These are phyloP conservation scores for Zosterops japonicus DNA, from an alignment of 2,113 vertebrate genomes.

Conservation along the genomic window DNA sequence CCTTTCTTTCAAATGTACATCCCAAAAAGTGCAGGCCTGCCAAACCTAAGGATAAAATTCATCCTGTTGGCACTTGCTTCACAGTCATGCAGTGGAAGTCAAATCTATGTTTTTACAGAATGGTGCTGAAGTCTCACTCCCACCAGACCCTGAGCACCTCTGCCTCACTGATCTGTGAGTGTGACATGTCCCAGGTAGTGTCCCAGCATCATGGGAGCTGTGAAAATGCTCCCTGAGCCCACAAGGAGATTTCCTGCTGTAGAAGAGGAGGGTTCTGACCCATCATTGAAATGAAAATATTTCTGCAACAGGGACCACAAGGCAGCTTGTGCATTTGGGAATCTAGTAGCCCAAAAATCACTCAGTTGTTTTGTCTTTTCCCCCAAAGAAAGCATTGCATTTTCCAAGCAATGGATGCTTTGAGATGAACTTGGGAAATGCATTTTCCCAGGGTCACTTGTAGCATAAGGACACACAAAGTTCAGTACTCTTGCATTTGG, in stretches of 20 bases:
- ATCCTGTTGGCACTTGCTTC: background rate
- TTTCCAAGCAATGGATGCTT: background rate
- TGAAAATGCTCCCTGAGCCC: background rate
- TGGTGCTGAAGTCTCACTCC: background rate
- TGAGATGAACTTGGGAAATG: background rate
- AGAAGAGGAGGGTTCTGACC: background rate
- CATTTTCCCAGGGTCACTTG: background rate
- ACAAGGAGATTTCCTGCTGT: background rate
- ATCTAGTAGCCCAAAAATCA: background rate
- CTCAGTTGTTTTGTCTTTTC: background rate
- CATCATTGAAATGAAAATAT: background rate
- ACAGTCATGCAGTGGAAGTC: background rate
- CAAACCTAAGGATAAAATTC: background rate
- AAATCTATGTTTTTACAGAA: background rate
- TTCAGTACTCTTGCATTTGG: background rate
- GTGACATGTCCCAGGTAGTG: background rate
- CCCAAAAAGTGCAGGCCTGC: background rate
- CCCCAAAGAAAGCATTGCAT: background rate
- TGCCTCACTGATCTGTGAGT: background rate
- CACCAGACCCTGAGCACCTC: background rate
- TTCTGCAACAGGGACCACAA: background rate
- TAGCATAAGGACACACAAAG: background rate
- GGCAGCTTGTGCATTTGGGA: background rate
- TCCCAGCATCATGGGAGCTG: background rate
- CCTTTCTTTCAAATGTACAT: background rate